A percentile compares a stretch with the other conserved stretches of the same genome.
Conservation (phyloP, 2,113 vertebrate species). For the Heliornis fulica region DNA sequence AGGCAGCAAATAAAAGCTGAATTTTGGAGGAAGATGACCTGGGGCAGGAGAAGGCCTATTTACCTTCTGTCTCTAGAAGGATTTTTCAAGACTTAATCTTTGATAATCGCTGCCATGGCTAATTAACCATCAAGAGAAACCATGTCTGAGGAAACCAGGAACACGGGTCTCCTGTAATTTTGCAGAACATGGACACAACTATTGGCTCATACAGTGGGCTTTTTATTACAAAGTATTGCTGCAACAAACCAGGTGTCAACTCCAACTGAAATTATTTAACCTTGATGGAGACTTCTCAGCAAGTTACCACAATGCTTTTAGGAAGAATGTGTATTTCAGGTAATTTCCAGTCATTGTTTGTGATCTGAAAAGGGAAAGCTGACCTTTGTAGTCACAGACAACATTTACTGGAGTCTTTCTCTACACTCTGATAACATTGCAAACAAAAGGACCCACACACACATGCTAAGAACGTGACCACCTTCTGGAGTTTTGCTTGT, state of each 20-base stretch:
- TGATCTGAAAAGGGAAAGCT: background rate
- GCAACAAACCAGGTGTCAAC: background rate
- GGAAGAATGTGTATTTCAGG: background rate
- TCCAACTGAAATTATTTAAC: background rate
- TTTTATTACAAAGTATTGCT: background rate
- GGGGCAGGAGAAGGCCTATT: background rate
- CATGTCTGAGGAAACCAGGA: background rate
- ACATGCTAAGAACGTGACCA: background rate
- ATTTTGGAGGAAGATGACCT: background rate
- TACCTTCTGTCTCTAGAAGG: background rate
- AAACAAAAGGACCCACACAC: background rate
- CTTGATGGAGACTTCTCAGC: background rate
- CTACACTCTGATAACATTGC: background rate
- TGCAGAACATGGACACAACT: background rate
- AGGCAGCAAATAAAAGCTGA: background rate
- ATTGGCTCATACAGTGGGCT: background rate
- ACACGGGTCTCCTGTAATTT: background rate
- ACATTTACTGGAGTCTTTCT: background rate
- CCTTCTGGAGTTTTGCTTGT: background rate
- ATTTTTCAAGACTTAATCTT: background rate
- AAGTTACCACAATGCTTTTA: conserved; percentile 22
- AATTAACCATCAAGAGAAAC: background rate
- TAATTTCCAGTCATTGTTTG: background rate
- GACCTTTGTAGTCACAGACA: background rate
- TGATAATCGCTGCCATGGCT: background rate